Evolutionary conservation across 2,113 vertebrate genomes (phyloP).

Genomic region (Zosterops hypoxanthus): DNA sequence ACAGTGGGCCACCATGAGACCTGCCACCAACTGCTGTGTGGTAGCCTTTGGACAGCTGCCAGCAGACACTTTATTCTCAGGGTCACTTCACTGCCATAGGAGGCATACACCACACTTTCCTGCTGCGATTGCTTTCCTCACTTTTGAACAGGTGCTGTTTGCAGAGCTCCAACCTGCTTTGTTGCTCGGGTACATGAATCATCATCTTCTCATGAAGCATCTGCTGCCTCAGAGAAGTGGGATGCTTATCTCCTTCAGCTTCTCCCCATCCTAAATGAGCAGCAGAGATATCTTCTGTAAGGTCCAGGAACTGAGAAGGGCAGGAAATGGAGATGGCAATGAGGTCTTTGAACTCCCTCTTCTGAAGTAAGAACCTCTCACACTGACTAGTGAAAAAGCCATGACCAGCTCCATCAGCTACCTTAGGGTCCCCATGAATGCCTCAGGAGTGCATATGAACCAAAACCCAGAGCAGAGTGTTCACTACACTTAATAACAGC

Average conservation of each 20-base stretch:
- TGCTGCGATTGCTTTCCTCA: not conserved
- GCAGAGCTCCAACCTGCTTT: not conserved
- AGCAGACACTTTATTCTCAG: not conserved
- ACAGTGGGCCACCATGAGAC: not conserved
- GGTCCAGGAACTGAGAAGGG: not conserved
- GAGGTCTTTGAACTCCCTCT: not conserved
- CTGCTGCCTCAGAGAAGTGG: not conserved
- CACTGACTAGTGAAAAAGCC: not conserved
- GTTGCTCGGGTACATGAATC: not conserved
- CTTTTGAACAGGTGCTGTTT: not conserved
- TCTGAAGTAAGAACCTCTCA: not conserved
- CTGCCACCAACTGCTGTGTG: not conserved
- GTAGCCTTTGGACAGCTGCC: not conserved
- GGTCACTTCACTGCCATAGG: rapidly evolving
- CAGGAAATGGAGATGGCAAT: not conserved
- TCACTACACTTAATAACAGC: not conserved
- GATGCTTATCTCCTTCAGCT: not conserved
- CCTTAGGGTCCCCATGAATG: rapidly evolving
- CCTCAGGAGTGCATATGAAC: not conserved
- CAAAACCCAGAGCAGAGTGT: not conserved
- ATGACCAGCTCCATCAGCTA: not conserved
- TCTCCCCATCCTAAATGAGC: not conserved
- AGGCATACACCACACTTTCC: not conserved
- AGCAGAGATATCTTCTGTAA: not conserved
- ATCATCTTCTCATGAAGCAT: not conserved